Evolutionary conservation across 1,140 invertebrate genomes (phyloP).

Genomic region (Apis florea): DNA sequence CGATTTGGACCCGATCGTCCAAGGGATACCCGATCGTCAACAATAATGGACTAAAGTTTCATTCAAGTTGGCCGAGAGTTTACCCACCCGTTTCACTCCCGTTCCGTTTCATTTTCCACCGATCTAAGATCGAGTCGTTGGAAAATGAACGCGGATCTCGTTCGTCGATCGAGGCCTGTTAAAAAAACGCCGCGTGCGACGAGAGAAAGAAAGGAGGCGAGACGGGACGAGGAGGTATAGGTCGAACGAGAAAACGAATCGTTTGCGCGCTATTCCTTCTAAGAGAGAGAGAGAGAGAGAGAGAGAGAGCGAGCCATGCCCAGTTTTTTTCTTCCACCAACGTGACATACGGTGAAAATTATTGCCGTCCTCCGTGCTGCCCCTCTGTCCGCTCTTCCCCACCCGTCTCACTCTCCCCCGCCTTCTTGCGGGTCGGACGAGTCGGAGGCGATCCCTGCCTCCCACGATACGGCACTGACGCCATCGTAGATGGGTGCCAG

Average conservation of each 20-base stretch:
- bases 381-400: conserved; percentile 32
- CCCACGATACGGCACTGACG: conserved; percentile 68
- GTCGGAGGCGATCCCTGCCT: conserved; percentile 61
- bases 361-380: conserved; percentile 64
- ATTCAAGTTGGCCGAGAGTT: neutral
- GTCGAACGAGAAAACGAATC: conserved; percentile 43
- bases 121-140: neutral
- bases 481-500: conserved; percentile 69
- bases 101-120: neutral
- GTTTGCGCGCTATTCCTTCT: conserved; percentile 49
- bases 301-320: conserved; percentile 25
- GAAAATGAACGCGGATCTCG: neutral
- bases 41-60: conserved; percentile 17
- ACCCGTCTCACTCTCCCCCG: conserved; percentile 23
- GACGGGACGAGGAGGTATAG: conserved; percentile 21
- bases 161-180: conserved; percentile 22
- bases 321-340: conserved; percentile 45
- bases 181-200: neutral
- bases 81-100: neutral
- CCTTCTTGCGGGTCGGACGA: conserved; percentile 59
- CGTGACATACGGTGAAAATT: conserved; percentile 67
- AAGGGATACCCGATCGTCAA: conserved; percentile 10
- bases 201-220: conserved; percentile 34
- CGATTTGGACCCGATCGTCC: conserved; percentile 39
- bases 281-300: too few species aligned